phyloP scores from a whole-genome alignment of 2,113 vertebrate species.

The Leucoraja erinaceus region DNA sequence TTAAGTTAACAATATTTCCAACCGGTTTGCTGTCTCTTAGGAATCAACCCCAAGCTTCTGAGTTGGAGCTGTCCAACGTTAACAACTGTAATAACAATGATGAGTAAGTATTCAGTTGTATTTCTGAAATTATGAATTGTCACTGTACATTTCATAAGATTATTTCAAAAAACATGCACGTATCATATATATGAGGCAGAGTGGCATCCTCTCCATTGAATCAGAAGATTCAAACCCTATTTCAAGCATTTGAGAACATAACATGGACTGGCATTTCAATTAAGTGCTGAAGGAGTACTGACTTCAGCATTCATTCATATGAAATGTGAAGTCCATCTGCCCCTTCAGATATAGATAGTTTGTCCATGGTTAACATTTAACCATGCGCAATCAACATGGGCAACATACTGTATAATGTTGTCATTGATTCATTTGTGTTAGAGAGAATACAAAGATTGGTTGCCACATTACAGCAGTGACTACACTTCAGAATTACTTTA shows the following conservation, averaged over 20 bases:
- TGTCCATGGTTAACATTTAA: too few species aligned
- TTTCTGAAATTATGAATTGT: background rate
- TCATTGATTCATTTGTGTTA: background rate
- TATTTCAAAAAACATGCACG: background rate
- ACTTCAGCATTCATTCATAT: background rate
- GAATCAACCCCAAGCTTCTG: constrained; percentile 46
- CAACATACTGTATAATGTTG: background rate
- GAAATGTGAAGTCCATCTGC: background rate
- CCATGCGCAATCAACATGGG: background rate
- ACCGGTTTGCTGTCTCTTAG: constrained; percentile 53
- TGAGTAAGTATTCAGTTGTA: constrained; percentile 60
- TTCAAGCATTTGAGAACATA: background rate
- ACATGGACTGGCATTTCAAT: background rate
- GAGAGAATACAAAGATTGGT: background rate
- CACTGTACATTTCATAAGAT: background rate
- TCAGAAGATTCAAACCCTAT: background rate
- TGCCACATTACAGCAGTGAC: background rate
- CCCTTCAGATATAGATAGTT: background rate
- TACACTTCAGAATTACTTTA: background rate
- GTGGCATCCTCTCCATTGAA: background rate
- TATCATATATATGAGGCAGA: background rate
- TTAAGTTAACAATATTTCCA: constrained; percentile 38
- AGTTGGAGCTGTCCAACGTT: constrained; percentile 61
- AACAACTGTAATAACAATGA: constrained; percentile 93
- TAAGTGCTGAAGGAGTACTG: background rate